Percentiles rank a stretch among this genome's conserved stretches.
Evolutionary conservation across 2,797 vertebrate species (phyloP).

Genomic region (Leptodactylus fallax): DNA sequence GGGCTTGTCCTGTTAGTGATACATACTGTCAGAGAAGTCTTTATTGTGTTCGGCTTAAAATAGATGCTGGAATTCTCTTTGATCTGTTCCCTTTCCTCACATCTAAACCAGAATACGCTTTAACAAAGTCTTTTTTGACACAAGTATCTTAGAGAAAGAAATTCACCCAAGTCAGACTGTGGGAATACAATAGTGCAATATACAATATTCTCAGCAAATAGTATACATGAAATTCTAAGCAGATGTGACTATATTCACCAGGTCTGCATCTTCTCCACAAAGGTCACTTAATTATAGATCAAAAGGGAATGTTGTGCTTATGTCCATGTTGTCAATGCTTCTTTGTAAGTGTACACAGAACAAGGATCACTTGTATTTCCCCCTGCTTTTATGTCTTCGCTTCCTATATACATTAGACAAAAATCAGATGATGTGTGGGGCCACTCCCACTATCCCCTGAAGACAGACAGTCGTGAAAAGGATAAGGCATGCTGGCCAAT

Average conservation of each 20-base stretch:
- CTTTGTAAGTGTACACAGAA: neutral
- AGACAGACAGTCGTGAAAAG: too few species aligned
- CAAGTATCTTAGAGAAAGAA: neutral
- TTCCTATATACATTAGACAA: too few species aligned
- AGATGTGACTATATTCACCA: neutral
- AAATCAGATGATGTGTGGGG: too few species aligned
- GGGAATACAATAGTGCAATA: neutral
- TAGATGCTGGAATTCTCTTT: conserved; percentile 34
- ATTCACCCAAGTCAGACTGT: conserved; percentile 1
- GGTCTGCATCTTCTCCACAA: neutral
- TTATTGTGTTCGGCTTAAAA: conserved; percentile 30
- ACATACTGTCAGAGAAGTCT: conserved; percentile 30
- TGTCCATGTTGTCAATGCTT: neutral
- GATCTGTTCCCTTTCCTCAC: conserved; percentile 28
- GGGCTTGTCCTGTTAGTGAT: conserved; percentile 28
- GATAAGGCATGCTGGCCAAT: too few species aligned
- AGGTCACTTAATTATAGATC: neutral
- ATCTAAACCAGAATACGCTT: conserved; percentile 70
- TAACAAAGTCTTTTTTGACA: conserved; percentile 64
- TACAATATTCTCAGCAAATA: neutral
- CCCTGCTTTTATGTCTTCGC: neutral
- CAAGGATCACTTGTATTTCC: neutral
- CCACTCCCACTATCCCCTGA: too few species aligned
- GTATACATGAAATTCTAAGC: neutral
- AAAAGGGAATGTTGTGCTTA: neutral